Evolutionary conservation across 1,140 invertebrate species (phyloP).

Genomic region (Brachionus plicatilis): DNA sequence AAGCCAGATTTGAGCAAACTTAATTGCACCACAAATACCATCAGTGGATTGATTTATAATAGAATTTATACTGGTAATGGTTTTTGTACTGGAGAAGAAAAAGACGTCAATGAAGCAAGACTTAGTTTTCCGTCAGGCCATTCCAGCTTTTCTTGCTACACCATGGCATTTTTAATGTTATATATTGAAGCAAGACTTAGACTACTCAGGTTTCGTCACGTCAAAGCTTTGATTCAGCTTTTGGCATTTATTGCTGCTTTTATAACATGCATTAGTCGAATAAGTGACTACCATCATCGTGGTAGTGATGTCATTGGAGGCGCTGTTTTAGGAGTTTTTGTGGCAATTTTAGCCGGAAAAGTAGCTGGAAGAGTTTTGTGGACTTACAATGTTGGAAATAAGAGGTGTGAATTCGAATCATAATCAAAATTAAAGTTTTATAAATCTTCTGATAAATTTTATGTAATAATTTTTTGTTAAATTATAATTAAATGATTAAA

Average conservation of each 20-base stretch:
- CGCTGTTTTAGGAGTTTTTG: constrained; percentile 55
- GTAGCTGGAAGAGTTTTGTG: constrained; percentile 26
- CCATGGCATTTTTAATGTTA: constrained; percentile 57
- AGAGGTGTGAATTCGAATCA: not conserved
- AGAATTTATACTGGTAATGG: constrained; percentile 52
- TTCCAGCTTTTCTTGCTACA: constrained; percentile 59
- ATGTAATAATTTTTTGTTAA: too few relatives aligned
- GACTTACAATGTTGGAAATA: not conserved
- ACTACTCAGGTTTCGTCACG: not conserved
- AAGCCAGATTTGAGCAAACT: constrained; percentile 51
- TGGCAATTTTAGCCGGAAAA: not conserved
- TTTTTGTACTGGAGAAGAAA: constrained; percentile 47
- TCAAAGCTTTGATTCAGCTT: constrained; percentile 15
- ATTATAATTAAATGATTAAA: too few relatives aligned
- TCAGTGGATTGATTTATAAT: not conserved
- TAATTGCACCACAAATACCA: not conserved
- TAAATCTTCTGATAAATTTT: not conserved
- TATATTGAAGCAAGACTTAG: not conserved
- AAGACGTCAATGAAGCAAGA: constrained; percentile 47
- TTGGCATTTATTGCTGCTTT: not conserved
- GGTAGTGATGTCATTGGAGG: constrained; percentile 72
- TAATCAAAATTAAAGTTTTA: not conserved
- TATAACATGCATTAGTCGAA: constrained; percentile 61
- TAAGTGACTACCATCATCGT: constrained; percentile 89
- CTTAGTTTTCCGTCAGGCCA: constrained; percentile 63